Evolutionary conservation across 2,113 vertebrate species (phyloP).

Genomic region (Cyanoramphus novaezelandiae): DNA sequence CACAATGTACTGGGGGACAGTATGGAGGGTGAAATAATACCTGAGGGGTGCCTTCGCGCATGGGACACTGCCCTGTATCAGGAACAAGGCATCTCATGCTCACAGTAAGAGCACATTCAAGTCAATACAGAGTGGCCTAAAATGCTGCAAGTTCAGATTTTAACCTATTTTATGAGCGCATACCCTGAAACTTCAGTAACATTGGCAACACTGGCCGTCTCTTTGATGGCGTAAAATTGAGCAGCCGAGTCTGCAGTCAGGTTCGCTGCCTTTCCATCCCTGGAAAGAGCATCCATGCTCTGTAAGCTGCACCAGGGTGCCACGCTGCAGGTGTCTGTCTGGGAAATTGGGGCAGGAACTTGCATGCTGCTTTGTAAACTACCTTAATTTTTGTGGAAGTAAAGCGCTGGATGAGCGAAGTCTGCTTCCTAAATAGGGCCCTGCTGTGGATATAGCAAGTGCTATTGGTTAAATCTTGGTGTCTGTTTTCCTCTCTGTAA

Average conservation of each 20-base stretch:
- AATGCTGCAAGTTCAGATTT: background rate
- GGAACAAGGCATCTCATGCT: background rate
- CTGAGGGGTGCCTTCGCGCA: background rate
- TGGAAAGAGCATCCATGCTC: accelerated
- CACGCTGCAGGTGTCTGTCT: background rate
- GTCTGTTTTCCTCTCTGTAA: background rate
- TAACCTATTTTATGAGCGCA: background rate
- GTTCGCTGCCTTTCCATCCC: background rate
- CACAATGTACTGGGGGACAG: accelerated
- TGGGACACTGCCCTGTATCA: accelerated
- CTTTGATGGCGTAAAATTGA: accelerated
- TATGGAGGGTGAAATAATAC: background rate
- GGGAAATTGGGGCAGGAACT: background rate
- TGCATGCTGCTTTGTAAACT: background rate
- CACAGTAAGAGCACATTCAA: accelerated
- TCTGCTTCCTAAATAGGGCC: background rate
- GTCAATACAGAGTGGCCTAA: background rate
- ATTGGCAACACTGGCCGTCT: accelerated
- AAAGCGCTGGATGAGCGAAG: background rate
- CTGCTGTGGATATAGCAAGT: background rate
- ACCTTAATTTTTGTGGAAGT: background rate
- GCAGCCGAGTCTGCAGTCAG: background rate
- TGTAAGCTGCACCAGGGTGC: background rate
- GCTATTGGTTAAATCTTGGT: background rate
- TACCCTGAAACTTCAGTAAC: background rate